Evolutionary conservation across 2,888 invertebrate species (phyloP), one percentile per base, ranked within the genome.

Genomic region (Oscheius sp.): DNA sequence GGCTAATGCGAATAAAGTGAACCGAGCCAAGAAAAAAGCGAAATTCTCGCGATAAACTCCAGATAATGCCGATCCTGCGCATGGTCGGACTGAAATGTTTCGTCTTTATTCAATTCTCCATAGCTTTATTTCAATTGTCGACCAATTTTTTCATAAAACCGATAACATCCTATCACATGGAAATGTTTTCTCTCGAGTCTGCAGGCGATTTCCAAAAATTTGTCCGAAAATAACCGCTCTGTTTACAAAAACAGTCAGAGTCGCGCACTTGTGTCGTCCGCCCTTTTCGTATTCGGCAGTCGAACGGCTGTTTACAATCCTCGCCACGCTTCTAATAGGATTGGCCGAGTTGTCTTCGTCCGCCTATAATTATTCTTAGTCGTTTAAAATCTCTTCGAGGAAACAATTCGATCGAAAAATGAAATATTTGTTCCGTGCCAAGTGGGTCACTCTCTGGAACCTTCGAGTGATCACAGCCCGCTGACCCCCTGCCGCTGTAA

Each of bases 301-400:
- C 49, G 35, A 49, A 49, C 21, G 18, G 27, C 13, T 58, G 61
- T 43, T 61, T 41, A 61, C 61, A 45, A 23, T 41, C 43, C 45
- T 41, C 61, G 61, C 16, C 58, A 41, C 61, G n/a, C 61, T 43
- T 61, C 41, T 61, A 43, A 61, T 61, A 43, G 43, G 61, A 61
- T 61, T 61, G 21, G 25, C 55, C 55, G 49, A 49, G 18, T 49
- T 49, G 49, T 49, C 49, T 49, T 18, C 49, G 49, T 13, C 18
- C 49, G 18, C 18, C 3, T 9, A 49, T 49, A 16, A 49, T 18
- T 49, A 49, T n/a, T n/a, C 49, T 5, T 13, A 5, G 49, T 13
- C 18, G n/a, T n/a, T n/a, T n/a, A n/a, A n/a, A n/a, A n/a, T n/a
- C n/a, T n/a, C n/a, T 5, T 49, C 49, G 49, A 18, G 49, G 13